Evolutionary conservation across 2,888 invertebrate genomes (phyloP).

Genomic region (Epirrhoe tristata): DNA sequence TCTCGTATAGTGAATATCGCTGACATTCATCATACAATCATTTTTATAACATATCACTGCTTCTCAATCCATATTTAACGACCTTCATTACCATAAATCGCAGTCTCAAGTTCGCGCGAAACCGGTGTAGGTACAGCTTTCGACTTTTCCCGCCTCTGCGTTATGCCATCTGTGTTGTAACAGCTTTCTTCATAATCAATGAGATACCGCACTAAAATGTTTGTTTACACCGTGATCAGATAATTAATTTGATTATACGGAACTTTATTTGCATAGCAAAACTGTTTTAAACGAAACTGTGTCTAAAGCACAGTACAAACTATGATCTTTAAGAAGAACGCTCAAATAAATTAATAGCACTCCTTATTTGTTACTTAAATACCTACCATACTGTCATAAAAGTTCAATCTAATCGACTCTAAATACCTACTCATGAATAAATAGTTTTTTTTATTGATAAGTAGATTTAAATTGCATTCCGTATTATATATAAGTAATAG

Average conservation of each 20-base stretch:
- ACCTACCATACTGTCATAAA: too few species aligned
- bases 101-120: constrained; percentile 58
- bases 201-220: constrained; percentile 69
- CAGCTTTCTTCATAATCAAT: constrained; percentile 71
- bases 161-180: constrained; percentile 75
- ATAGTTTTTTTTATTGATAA: too few species aligned
- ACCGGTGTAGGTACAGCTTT: constrained; percentile 77
- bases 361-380: too few species aligned
- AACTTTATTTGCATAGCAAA: background rate
- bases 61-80: constrained; percentile 40
- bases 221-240: constrained; percentile 28
- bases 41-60: constrained; percentile 1
- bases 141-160: constrained; percentile 68
- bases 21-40: constrained; percentile 2
- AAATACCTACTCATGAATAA: too few species aligned
- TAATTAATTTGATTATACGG: constrained; percentile 28
- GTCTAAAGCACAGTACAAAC: too few species aligned
- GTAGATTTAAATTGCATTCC: too few species aligned
- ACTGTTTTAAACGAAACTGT: background rate
- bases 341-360: too few species aligned
- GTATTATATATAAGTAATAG: too few species aligned
- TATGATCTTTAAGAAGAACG: too few species aligned
- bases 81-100: constrained; percentile 53
- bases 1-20: background rate
- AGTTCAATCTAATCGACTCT: too few species aligned